Evolutionary conservation across 2,797 vertebrate species (phyloP), one percentile per base, ranked within the genome.

Genomic region (Pipistrellus pygmaeus): DNA sequence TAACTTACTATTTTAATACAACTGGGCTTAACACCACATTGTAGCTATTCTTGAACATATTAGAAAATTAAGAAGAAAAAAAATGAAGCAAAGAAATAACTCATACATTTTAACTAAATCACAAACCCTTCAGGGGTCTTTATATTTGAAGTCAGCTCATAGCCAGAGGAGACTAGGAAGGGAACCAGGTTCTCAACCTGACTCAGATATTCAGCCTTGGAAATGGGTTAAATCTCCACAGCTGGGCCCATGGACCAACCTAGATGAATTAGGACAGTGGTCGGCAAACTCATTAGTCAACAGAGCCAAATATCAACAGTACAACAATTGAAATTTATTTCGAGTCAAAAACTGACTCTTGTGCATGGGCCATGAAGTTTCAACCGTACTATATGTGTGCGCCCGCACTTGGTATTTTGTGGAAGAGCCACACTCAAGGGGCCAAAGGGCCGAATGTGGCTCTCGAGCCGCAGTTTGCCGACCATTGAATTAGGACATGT

Each of bases 31-130:
- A 71, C 1, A 12, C 17, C 12, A 85, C 48, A 71, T 66, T 60
- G 57, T 3, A 48, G 38, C 75, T 86, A 51, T n/a, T 80, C 18
- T 44, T 91, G 46, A 41, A 18, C 35, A 44, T 81, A 81, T 46
- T 62, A 81, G 82, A 90, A 93, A 81, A 64, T 84, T 82, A 60
- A 71, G 51, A 69, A 0, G 27, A 9, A 32, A 44, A 72, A 82
- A 78, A 84, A 51, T 4, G 27, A 93, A 27, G 32, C 69, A 87
- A 95, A 81, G 76, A 90, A 72, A 84, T 80, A 69, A 53, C n/a
- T 87, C 48, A 83, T 55, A 78, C 8, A 55, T 71, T 75, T 91
- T 85, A 73, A 69, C 62, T 84, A 69, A 91, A 51, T 73, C 14
- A 27, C 93, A 71, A 80, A 62, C 23, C 8, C 44, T 71, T 55